Evolutionary conservation across 2,888 invertebrate species (phyloP).

Genomic region (Pseudococcus longispinus): DNA sequence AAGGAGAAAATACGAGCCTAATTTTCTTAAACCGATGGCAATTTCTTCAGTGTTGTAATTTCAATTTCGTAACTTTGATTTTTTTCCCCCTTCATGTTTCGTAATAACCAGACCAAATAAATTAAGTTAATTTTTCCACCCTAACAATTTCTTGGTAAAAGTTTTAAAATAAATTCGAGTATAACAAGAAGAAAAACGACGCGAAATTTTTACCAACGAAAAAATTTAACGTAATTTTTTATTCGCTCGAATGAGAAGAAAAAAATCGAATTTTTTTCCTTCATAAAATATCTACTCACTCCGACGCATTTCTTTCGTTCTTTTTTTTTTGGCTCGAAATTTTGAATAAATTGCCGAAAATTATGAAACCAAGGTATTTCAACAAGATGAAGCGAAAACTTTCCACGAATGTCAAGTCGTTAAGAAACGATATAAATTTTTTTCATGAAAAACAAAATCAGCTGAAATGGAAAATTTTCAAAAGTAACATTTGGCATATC

Average conservation of each 20-base stretch:
- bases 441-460: neutral
- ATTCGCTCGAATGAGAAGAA: neutral
- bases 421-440: neutral
- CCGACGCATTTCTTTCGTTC: no score
- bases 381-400: conserved; percentile 16
- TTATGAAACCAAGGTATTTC: conserved; percentile 11
- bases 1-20: neutral
- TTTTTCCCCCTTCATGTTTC: neutral
- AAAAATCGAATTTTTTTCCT: neutral
- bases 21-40: neutral
- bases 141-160: neutral
- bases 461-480: neutral
- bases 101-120: neutral
- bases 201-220: neutral
- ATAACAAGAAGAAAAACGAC: neutral
- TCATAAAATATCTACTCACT: neutral
- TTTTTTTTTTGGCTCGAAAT: neutral
- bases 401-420: neutral
- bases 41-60: neutral
- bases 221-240: conserved; percentile 16
- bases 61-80: neutral
- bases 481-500: conserved; percentile 16
- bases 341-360: conserved; percentile 35
- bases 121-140: neutral
- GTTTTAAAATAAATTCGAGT: neutral